phyloP scores from a whole-genome alignment of 2,113 vertebrate species.

The Neoarius graeffei region DNA sequence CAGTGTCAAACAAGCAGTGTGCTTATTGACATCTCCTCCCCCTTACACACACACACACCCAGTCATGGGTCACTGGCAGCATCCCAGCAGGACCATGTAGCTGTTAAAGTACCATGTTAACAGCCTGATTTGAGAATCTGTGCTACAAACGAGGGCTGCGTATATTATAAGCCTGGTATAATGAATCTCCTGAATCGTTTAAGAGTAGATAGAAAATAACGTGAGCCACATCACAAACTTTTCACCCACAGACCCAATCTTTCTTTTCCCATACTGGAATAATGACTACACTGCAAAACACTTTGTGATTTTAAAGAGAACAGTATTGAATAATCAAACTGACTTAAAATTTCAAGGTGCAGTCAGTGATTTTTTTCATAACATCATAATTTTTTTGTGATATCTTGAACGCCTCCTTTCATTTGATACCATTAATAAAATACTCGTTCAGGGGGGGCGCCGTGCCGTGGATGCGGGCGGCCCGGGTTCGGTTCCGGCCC shows the following conservation, averaged over 20 bases:
- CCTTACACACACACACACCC: conserved; percentile 54
- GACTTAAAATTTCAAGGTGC: neutral
- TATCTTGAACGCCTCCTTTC: neutral
- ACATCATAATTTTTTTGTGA: neutral
- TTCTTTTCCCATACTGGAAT: neutral
- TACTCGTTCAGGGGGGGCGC: neutral
- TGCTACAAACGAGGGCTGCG: conserved; percentile 71
- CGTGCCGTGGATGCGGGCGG: too few relatives aligned
- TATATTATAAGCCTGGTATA: conserved; percentile 65
- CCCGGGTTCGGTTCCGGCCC: too few relatives aligned
- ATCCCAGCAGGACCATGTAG: conserved; percentile 67
- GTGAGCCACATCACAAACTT: conserved; percentile 42
- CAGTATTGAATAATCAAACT: neutral
- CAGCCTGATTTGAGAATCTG: conserved; percentile 75
- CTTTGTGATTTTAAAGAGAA: neutral
- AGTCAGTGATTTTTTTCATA: neutral
- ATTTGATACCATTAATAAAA: neutral
- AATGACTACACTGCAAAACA: neutral
- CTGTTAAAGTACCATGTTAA: conserved; percentile 82
- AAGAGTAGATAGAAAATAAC: conserved; percentile 51
- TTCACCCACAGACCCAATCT: neutral
- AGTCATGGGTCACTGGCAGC: conserved; percentile 78
- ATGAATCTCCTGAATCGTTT: conserved; percentile 69
- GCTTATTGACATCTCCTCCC: conserved; percentile 77
- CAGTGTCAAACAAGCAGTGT: conserved; percentile 71